Base-by-base conservation (phyloP, 2,113 vertebrate species). In the Prochilodus magdalenae region DNA sequence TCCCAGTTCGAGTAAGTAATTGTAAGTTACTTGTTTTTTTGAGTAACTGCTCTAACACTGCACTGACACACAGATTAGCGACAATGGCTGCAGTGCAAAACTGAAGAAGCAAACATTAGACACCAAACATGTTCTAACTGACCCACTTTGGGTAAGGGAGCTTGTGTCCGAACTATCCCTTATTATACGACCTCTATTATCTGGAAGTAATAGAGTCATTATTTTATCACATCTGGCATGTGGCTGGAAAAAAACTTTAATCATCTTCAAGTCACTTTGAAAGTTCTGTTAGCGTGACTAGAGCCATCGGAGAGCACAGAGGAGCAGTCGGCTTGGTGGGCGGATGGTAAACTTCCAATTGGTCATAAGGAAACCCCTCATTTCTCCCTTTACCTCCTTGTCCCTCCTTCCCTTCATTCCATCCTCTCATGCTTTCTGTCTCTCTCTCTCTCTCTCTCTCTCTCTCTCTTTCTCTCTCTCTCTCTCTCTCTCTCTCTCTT, bases 321-420 rank as follows among this genome's bases (percentile, higher is more conserved):
- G 65, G 65, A 70, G 33, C 33, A 4, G 40, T 26, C 53, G n/a
- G 53, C 5, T n/a, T 60, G 57, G 57, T 60, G 66, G 36, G 22
- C 10, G 36, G 22, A 70, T 24, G 36, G 24, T 5, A 36, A 22
- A 44, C 33, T 24, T 24, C 22, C 13, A 44, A 22, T 14, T 70
- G 67, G 55, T 67, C 15, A 69, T 27, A 30, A 75, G 81, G 75
- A 83, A 80, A 77, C 76, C 76, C 78, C 75, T 60, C 30, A 77
- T 84, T 79, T 73, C 51, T 70, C 73, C 57, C 51, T 79, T 80
- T 15, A 83, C 47, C 60, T 40, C 30, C 15, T 59, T 40, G 3
- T 22, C 66, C 40, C 36, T 40, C 22, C 66, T n/a, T 44, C 16
- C 5, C 26, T n/a, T 18, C 36, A 36, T 3, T 36, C 36, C 36